Evolutionary conservation across 2,113 vertebrate species (phyloP), one percentile per base, ranked within the genome.

Genomic region (Thamnophis sirtalis): DNA sequence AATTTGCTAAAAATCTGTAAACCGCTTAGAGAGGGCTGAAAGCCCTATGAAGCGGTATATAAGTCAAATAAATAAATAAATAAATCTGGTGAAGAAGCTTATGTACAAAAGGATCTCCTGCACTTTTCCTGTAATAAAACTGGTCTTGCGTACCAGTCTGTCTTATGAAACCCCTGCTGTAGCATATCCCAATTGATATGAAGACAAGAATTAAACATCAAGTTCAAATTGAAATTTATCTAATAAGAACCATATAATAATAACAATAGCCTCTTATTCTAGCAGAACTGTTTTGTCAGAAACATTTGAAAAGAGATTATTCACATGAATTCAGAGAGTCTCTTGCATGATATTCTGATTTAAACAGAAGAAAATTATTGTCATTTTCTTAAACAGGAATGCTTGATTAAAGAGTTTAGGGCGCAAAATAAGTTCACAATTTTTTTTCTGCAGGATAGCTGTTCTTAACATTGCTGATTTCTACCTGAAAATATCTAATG

Each of bases 391-490:
- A 88, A 84, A 5, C 24, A 58, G 55, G 7, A 94, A 87, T 68
- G 89, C 55, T 95, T 94, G 90, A 95, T 96, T 95, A 95, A 93
- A 55, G 9, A 50, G 92, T 96, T 96, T 92, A 94, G 87, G 55
- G 60, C 91, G 95, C 93, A 49, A 96, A 93, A 93, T 95, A 80
- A 9, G 33, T 80, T 80, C 95, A 94, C 95, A 95, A 89, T 43
- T 56, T 21, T 90, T 90, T 91, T 96, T 93, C 94, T 96, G 54
- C 89, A 95, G 93, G 96, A 88, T 96, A 93, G 89, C 93, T 96
- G 90, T 97, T 96, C 80, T 90, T 95, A 94, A 94, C 92, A 86
- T 92, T 96, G 94, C 84, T 96, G 95, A 95, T 96, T 96, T 95
- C 95, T 94, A 87, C 89, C 91, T 95, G 93, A 96, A 90, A 94